Evolutionary conservation across 2,113 vertebrate genomes (phyloP), one percentile per base, ranked within the genome.

Genomic region (Misgurnus anguillicaudatus): DNA sequence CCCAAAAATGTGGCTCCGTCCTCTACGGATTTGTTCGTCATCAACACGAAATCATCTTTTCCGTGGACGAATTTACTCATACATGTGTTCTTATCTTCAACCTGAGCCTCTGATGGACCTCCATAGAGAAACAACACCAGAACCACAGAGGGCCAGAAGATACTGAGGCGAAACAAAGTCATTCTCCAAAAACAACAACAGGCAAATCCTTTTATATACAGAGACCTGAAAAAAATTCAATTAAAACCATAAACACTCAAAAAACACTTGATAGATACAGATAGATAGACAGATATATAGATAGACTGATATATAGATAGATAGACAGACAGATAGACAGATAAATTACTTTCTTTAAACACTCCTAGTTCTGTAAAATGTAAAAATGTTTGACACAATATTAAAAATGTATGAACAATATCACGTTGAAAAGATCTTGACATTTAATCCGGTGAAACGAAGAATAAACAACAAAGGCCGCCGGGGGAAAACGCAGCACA

Each of bases 1-100:
- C 86, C 87, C 24, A 98, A 72, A 84, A 95, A 98, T 2, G 91
- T 93, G 38, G 96, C 98, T 31, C 97, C 98, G 0, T 91, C 91
- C 24, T 94, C 91, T 63, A 99, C 95, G 0, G 98, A 98, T 3
- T 94, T 94, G 0, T 96, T 94, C 0, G 89, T 87, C 47, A 98
- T 95, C 75, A 99, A 90, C 48, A 98, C 93, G 19, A 98, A 96
- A 17, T 93, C 88, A 0, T 92, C 89, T 67, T 87, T 85, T 0
- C 96, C 95, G 0, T 82, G 57, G 0, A 88, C 91, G 3, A 96
- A 98, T 0, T 81, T 77, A 0, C 63, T 81, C 41, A 93, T 58
- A 73, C 97, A 98, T 0, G 16, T 17, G 9, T 92, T 86, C 0
- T 86, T 19, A 17, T 57, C 94, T 0, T 85, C 58, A 2, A 6